Evolutionary conservation across 30 jellyfish, hydroid and myxozoan species (phyloP), one percentile per base, ranked within the genome.

Genomic region (Clytia hemisphaerica): DNA sequence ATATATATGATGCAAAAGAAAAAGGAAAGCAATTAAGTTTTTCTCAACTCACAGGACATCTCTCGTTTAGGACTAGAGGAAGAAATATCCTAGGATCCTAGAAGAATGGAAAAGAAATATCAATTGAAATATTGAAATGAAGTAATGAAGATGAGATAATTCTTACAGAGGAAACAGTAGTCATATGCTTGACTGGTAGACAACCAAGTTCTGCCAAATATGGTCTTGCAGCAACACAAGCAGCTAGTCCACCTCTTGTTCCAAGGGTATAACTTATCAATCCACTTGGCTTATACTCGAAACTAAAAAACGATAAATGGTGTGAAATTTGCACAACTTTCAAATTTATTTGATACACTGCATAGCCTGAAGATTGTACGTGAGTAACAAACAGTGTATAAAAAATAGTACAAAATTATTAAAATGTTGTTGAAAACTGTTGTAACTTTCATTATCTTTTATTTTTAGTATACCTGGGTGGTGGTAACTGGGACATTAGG

Each of bases 401-500:
- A 9, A 9, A 10, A 40, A 40, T 9, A 9, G 53, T n/a, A 40
- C n/a, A n/a, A 10, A 40, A 40, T 40, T 10, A 40, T n/a, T 10
- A 10, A 40, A 40, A 40, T 40, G 10, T n/a, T n/a, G n/a, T n/a
- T n/a, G n/a, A n/a, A n/a, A n/a, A n/a, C n/a, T n/a, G n/a, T n/a
- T n/a, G 26, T 32, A 63, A 44, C 31, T 26, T 29, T 29, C 19
- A 26, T 63, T 5, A 6, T 6, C 12, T 6, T 66, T 66, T 4
- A 37, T 44, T 44, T 27, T 63, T 6, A 38, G 32, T 37, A 16
- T 3, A 78, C 92, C 92, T 78, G 57, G 92, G 53, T 3, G 92
- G 92, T 21, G 92, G 92, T 38, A 78, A 67, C 46, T 78, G 92
- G 59, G 67, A 63, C 83, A 78, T 14, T 0, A 54, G 65, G 73